These are phyloP conservation scores for Betta splendens DNA, from an alignment of 2,797 vertebrate genomes.

Conservation along the genomic window DNA sequence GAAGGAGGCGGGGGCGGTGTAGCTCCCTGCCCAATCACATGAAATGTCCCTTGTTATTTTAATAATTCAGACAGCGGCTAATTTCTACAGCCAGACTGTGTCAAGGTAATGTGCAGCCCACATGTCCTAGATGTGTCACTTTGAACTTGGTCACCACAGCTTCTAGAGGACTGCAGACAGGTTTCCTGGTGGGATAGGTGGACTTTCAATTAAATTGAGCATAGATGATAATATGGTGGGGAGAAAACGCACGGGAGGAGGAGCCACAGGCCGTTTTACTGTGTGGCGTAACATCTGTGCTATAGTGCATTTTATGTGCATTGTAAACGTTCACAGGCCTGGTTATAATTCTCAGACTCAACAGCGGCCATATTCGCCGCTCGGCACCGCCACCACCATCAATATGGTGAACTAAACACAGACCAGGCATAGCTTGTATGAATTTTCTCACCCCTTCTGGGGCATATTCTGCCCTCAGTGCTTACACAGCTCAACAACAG, in stretches of 20 bases:
- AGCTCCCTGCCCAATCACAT: conserved; percentile 89
- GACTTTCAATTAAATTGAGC: conserved; percentile 69
- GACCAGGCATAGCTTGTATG: conserved; percentile 65
- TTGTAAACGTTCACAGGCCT: conserved; percentile 25
- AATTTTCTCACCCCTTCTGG: conserved; percentile 66
- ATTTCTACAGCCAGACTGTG: conserved; percentile 93
- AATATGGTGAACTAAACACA: conserved; percentile 65
- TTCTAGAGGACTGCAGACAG: conserved; percentile 52
- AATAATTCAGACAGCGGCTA: conserved; percentile 96
- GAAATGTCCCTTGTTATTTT: conserved; percentile 99
- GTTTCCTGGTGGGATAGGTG: conserved; percentile 37
- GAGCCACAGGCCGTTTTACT: conserved; percentile 19
- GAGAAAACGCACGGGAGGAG: conserved; percentile 17
- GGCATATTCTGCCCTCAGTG: conserved; percentile 68
- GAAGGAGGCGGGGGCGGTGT: conserved; percentile 36
- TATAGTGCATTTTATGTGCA: conserved; percentile 10
- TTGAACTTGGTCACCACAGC: conserved; percentile 86
- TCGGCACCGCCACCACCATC: conserved; percentile 47
- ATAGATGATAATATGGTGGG: conserved; percentile 14
- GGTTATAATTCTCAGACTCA: conserved; percentile 38
- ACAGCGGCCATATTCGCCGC: conserved; percentile 21
- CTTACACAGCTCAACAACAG: conserved; percentile 79
- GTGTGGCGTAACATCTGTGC: conserved; percentile 15
- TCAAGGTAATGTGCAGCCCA: conserved; percentile 93
- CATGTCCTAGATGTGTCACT: conserved; percentile 92